Base-by-base conservation (phyloP, 2,113 vertebrate genomes). In the Sardina pilchardus region DNA sequence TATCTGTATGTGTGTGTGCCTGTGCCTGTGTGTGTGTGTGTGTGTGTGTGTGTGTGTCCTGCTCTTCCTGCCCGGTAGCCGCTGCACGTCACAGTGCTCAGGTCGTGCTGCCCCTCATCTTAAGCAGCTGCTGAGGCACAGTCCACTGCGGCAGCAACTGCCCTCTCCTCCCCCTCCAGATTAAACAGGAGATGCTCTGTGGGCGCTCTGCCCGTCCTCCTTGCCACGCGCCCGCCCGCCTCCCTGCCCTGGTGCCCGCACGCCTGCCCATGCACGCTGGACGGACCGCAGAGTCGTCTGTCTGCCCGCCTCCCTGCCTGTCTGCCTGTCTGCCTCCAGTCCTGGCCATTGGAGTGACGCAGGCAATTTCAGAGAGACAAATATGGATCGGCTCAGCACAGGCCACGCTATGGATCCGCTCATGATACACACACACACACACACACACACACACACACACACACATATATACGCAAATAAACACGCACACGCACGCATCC, bases 61-160 rank as follows among this genome's bases (percentile, higher is more conserved):
- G n/a, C 24, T 30, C 59, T 67, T 63, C 4, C n/a, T 67, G n/a
- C 4, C 48, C 82, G 16, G 50, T 8, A 83, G 82, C 34, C 34
- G 6, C 56, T 59, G 24, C 56, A 59, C 21, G 3, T 67, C 26
- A 16, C 10, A 10, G 47, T 48, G n/a, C 24, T 3, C n/a, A 30
- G 59, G n/a, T 83, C 82, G 21, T 19, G 2, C 81, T 82, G 82
- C 82, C 82, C 81, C 53, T 56, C 4, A 56, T 56, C 53, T 56
- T 6, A 56, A 24, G 19, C 53, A 56, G 21, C 21, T 21, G 53
- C 53, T 56, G 53, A 24, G 53, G 21, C 53, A 56, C 19, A 56
- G 19, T 24, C 17, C 53, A 56, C 53, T 56, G 53, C 53, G 19
- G 53, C 53, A 56, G 53, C 48, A 16, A 16, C 48, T 50, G 12